Conservation (phyloP, 2,113 vertebrate species). For the Neolamprologus cancellatus region DNA sequence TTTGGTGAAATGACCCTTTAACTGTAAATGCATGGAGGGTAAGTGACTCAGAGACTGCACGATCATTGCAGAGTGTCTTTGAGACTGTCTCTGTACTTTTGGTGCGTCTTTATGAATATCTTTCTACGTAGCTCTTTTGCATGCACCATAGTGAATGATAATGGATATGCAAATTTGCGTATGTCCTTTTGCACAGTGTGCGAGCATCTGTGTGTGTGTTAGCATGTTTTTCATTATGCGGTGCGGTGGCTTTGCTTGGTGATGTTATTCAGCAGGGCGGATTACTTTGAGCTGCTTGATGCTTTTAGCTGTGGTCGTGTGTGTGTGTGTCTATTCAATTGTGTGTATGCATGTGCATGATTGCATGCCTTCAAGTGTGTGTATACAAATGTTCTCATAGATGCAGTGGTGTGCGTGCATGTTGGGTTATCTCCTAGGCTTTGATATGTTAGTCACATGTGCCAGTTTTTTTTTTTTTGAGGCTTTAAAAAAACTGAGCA, state of each 20-base stretch:
- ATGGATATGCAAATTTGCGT: background rate
- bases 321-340: background rate
- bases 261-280: conserved; percentile 53
- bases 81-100: background rate
- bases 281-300: conserved; percentile 59
- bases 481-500: conserved; percentile 21
- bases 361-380: background rate
- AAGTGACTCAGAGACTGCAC: background rate
- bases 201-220: background rate
- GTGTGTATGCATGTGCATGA: background rate
- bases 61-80: background rate
- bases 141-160: background rate
- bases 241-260: conserved; percentile 49
- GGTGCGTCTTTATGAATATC: background rate
- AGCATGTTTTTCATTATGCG: conserved; percentile 62
- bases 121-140: background rate
- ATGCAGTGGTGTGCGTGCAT: background rate
- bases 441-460: conserved; percentile 49
- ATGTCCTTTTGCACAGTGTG: background rate
- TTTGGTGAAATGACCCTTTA: background rate
- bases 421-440: conserved; percentile 19
- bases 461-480: background rate
- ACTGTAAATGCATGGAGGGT: background rate
- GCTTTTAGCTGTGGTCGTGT: conserved; percentile 58
- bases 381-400: background rate